Evolutionary conservation across 2,888 invertebrate genomes (phyloP), one percentile per base, ranked within the genome.

Genomic region (Melinaea menophilus): DNA sequence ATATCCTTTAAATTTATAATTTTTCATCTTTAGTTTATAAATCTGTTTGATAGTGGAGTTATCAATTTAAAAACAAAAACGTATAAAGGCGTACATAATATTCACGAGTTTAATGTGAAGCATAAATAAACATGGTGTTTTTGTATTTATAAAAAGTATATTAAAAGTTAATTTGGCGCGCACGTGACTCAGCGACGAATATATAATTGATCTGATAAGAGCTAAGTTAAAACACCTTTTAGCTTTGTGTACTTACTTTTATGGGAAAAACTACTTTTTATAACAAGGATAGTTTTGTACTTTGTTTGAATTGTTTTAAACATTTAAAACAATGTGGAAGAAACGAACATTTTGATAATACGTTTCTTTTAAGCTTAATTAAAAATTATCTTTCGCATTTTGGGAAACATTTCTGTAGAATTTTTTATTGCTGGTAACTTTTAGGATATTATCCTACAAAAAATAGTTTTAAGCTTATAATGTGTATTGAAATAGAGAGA

Each of bases 181-280:
- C 65, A 55, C 64, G 62, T 60, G 69, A 69, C 63, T 64, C 68
- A 65, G 59, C 63, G 59, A 67, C 63, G 71, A 67, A 72, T 71
- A 67, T 70, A 74, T 73, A 75, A 75, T 75, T 74, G 73, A 75
- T 74, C 75, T 75, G 75, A 74, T 75, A 75, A 75, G 67, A 68
- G 59, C 60, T 67, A 61, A 69, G 66, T 72, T 71, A 72, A 73
- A 75, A 74, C 73, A 73, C 73, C 74, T 73, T 75, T 75, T 67
- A 62, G 62, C 65, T 65, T 65, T 56, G 59, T 59, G 31, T 51
- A 51, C 51, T 51, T 51, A 31, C 51, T 51, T 51, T 51, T 51
- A 51, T 51, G 31, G 31, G 51, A 51, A 51, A 31, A 31, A 51
- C 22, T 51, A 51, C 22, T 51, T 41, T 51, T 51, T 51, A 31